Percentiles rank a stretch among this genome's conserved stretches.
These are phyloP conservation scores for Lasioglossum baleicum DNA, from an alignment of 1,140 invertebrate genomes.

Conservation along the genomic window DNA sequence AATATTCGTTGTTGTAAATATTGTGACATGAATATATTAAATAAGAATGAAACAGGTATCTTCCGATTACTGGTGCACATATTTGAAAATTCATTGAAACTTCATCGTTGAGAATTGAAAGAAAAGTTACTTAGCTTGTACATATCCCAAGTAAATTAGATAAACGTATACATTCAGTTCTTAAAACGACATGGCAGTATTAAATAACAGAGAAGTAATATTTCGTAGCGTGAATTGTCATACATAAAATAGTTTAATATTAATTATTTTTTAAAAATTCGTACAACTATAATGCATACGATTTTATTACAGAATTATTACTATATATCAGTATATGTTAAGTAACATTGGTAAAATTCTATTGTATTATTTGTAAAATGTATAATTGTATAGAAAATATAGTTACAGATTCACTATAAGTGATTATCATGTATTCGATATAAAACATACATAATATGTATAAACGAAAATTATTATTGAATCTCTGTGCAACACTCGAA, in stretches of 20 bases:
- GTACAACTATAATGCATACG: constrained; percentile 12
- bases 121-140: not conserved
- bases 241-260: constrained; percentile 25
- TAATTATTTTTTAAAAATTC: constrained; percentile 6
- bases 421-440: not conserved
- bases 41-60: constrained; percentile 14
- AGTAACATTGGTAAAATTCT: constrained; percentile 17
- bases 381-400: constrained; percentile 25
- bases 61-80: not conserved
- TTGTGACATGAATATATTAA: constrained; percentile 23
- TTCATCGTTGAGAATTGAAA: not conserved
- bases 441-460: constrained; percentile 13
- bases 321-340: constrained; percentile 6
- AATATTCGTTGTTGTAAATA: constrained; percentile 37
- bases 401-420: not conserved
- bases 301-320: constrained; percentile 6
- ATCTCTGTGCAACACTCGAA: constrained; percentile 13
- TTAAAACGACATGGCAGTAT: constrained; percentile 35
- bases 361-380: constrained; percentile 18
- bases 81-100: constrained; percentile 9
- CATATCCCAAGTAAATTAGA: not conserved
- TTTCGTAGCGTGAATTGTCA: constrained; percentile 29
- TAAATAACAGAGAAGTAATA: constrained; percentile 21
- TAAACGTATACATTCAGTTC: not conserved
- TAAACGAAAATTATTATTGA: constrained; percentile 3